Conservation (phyloP, 2,113 vertebrate genomes). For the Brachirus orientalis region DNA sequence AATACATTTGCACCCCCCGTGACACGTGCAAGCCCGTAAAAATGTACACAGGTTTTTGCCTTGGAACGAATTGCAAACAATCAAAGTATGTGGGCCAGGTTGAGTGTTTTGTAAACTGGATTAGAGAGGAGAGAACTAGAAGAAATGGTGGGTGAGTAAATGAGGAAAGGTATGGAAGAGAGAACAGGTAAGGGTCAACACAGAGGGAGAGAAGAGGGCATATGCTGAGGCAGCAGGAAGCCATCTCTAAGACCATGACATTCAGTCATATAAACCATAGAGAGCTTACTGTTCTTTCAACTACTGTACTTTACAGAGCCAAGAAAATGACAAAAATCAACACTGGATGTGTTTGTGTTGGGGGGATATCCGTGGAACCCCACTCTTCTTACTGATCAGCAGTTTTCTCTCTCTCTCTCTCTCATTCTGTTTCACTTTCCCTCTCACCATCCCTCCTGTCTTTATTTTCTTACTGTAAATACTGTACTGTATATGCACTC, state of each 20-base stretch:
- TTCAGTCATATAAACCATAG: conserved; percentile 65
- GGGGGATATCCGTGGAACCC: conserved; percentile 69
- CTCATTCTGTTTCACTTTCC: conserved; percentile 18
- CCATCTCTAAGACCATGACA: conserved; percentile 58
- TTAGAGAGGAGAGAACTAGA: conserved; percentile 27
- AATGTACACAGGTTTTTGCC: conserved; percentile 43
- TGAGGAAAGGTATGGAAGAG: conserved; percentile 16
- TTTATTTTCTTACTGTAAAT: conserved; percentile 73
- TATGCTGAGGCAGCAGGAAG: conserved; percentile 46
- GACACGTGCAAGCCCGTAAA: conserved; percentile 25
- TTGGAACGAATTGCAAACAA: conserved; percentile 77
- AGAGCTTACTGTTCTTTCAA: conserved; percentile 65
- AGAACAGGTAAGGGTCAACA: conserved; percentile 30
- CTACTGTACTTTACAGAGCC: conserved; percentile 68
- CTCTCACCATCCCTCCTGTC: conserved; percentile 38
- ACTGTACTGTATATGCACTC: conserved; percentile 60
- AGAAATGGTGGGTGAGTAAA: conserved; percentile 22
- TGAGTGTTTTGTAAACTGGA: conserved; percentile 70
- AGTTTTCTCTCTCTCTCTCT: conserved; percentile 60
- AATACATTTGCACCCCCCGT: conserved; percentile 31
- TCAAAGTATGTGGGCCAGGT: conserved; percentile 70
- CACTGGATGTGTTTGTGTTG: conserved; percentile 73
- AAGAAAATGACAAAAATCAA: conserved; percentile 79
- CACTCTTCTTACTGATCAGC: conserved; percentile 70
- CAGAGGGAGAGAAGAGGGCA: conserved; percentile 31